A percentile compares a stretch with the other conserved stretches of the same genome.
Conservation (phyloP, 2,888 invertebrate genomes). For the Neoaliturus tenellus region DNA sequence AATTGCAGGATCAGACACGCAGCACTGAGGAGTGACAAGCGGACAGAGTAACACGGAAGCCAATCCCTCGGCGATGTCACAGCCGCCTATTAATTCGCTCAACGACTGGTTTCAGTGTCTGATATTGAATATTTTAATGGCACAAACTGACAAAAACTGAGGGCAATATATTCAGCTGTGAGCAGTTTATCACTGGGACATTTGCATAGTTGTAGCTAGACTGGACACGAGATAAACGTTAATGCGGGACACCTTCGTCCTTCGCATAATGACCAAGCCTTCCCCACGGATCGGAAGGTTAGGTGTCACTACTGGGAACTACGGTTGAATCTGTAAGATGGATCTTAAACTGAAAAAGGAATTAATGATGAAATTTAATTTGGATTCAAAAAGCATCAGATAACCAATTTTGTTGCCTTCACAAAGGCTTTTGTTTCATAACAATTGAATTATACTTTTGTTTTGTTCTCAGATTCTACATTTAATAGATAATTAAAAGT, state of each 20-base stretch:
- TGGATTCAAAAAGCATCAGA: no score
- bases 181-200: conserved; percentile 38
- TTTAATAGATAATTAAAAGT: no score
- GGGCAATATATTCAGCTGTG: conserved; percentile 24
- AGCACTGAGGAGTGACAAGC: not conserved
- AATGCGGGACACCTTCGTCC: conserved; percentile 22
- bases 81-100: conserved; percentile 2
- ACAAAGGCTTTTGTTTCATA: no score
- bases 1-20: not conserved
- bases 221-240: conserved; percentile 16
- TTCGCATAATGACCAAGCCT: not conserved
- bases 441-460: no score
- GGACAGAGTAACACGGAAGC: not conserved
- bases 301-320: not conserved
- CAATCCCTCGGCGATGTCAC: not conserved
- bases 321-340: not conserved
- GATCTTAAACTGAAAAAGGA: no score
- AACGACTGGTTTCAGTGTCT: conserved; percentile 28
- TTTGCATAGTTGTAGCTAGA: conserved; percentile 44
- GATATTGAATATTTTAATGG: conserved; percentile 44
- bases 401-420: no score
- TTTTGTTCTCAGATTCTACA: no score
- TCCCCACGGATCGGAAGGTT: not conserved
- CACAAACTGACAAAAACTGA: conserved; percentile 35
- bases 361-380: no score